phyloP scores from a whole-genome alignment of 2,797 vertebrate genomes.

The Nyctalus aviator region DNA sequence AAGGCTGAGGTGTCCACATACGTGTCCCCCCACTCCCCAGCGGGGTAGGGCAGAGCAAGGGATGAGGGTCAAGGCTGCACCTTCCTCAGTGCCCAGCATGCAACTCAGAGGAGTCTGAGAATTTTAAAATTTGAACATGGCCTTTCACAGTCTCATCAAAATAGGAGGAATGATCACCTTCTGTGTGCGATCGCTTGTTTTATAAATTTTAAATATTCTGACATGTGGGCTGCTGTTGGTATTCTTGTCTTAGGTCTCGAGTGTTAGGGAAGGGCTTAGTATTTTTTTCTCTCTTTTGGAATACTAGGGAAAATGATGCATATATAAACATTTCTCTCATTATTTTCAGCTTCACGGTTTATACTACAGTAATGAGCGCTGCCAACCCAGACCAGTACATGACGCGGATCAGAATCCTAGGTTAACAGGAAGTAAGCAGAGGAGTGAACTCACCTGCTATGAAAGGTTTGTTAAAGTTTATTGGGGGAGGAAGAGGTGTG shows the following conservation, averaged over 20 bases:
- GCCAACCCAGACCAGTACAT: slow-evolving; percentile 84
- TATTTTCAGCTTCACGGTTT: slow-evolving; percentile 85
- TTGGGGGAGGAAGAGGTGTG: background rate
- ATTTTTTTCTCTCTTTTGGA: background rate
- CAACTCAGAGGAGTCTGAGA: background rate
- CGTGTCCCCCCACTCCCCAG: background rate
- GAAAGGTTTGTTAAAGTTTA: background rate
- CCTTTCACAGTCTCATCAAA: background rate
- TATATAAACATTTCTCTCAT: background rate
- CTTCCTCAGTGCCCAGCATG: background rate
- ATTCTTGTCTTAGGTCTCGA: background rate
- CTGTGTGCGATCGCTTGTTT: background rate
- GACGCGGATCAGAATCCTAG: slow-evolving; percentile 81
- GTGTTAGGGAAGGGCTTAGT: background rate
- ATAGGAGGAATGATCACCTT: background rate
- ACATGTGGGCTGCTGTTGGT: background rate
- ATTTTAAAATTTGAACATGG: background rate
- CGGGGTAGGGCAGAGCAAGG: background rate
- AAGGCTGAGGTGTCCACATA: background rate
- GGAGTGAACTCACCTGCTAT: background rate
- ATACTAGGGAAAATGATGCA: background rate
- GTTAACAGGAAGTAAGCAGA: slow-evolving; percentile 69
- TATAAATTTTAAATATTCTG: background rate
- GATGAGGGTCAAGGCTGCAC: background rate
- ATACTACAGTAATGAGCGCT: slow-evolving; percentile 90